Evolutionary conservation across 1,140 invertebrate species (phyloP), one percentile per base, ranked within the genome.

Genomic region (Drosophila takahashii): DNA sequence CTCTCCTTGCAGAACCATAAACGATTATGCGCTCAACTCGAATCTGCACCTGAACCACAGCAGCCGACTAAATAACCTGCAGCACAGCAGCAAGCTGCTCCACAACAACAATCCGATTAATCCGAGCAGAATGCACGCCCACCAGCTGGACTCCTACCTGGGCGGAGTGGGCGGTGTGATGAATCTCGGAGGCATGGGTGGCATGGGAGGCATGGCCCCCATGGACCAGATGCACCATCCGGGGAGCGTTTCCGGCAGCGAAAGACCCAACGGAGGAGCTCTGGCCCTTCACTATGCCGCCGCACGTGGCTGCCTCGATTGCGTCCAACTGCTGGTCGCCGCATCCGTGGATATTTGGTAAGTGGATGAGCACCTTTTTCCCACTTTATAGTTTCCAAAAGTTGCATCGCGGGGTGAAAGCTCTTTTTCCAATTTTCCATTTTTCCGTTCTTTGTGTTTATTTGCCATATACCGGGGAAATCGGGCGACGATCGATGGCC

Each of bases 281-380:
- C 93, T 97, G 60, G 96, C 96, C 59, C 93, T 98, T 48, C 96
- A 97, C 92, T 97, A 97, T 92, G 96, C 97, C 1, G 96, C 96
- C 18, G 96, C 96, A 48, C 93, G 96, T 64, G 96, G 96, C 42
- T 97, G 96, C 89, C 93, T 97, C 47, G 96, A 97, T 90, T 96
- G 96, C 90, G 96, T 97, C 59, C 94, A 96, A 79, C 93, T 97
- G 11, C 93, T 98, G 11, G 94, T 96, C 11, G 95, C 96, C 92
- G 95, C 96, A 37, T 94, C 95, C 50, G 93, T 95, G 47, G 95
- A 96, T 83, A 94, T 96, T 81, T 96, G 95, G 96, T 96, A 92
- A 94, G 94, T 93, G 18, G 34, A 36, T 11, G 18, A 26, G 13
- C 15, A 22, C 27, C 32, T 27, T 18, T 59, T 22, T 6, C 44